A percentile compares a stretch with the other conserved stretches of the same genome.
Conservation (phyloP, 2,888 invertebrate species). For the Cheilosia impressa region DNA sequence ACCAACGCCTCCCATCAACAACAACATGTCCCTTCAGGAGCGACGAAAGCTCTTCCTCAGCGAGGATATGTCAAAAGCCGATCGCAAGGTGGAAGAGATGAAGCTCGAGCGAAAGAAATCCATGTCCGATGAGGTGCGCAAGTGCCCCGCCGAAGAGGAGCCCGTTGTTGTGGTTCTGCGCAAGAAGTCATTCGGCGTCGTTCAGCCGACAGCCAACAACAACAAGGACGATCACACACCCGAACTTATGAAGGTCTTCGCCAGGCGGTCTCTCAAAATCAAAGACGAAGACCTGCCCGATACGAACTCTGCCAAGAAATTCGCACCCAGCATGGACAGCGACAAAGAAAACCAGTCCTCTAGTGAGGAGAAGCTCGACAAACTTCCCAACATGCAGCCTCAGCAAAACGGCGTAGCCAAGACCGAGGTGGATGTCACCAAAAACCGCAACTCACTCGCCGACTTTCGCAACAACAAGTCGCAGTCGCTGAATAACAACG, state of each 20-base stretch:
- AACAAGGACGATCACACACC: conserved; percentile 88
- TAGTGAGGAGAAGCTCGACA: conserved; percentile 84
- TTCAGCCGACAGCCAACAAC: conserved; percentile 67
- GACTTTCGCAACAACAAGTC: conserved; percentile 79
- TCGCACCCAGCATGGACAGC: conserved; percentile 87
- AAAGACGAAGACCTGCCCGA: conserved; percentile 89
- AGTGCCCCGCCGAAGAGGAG: conserved; percentile 61
- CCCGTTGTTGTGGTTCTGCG: conserved; percentile 80
- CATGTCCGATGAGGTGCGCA: conserved; percentile 78
- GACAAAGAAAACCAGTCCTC: conserved; percentile 89
- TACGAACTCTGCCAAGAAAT: conserved; percentile 85
- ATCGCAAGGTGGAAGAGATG: conserved; percentile 79
- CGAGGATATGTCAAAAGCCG: conserved; percentile 80
- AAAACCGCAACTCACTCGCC: conserved; percentile 80
- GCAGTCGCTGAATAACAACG: conserved; percentile 63
- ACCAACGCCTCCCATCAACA: conserved; percentile 61
- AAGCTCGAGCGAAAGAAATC: conserved; percentile 81
- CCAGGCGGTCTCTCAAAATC: conserved; percentile 91
- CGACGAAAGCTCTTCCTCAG: conserved; percentile 81
- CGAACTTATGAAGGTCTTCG: conserved; percentile 92
- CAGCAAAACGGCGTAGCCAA: conserved; percentile 62
- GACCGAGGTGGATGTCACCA: conserved; percentile 68
- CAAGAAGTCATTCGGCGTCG: conserved; percentile 82
- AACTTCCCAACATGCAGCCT: conserved; percentile 78
- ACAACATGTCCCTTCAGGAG: conserved; percentile 79